Base-by-base conservation (phyloP, 2,113 vertebrate species). In the Gnathonemus longibarbis region DNA sequence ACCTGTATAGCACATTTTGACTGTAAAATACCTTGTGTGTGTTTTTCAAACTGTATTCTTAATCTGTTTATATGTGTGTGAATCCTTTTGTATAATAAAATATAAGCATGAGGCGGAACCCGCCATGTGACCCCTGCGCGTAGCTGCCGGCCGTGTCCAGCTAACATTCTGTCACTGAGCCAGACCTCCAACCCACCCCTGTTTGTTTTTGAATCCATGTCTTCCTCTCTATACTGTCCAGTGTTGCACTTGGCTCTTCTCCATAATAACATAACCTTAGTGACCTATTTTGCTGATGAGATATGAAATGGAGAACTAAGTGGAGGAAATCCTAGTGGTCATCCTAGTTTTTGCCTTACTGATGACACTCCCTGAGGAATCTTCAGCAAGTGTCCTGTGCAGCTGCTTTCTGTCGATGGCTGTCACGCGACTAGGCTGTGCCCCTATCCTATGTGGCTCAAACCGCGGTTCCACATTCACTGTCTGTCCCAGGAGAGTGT, bases 21-120 rank as follows among this genome's bases (percentile, higher is more conserved):
- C 91, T 92, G 93, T 93, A 91, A 92, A 92, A 93, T 91, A 92
- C 91, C 91, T 91, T 95, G 90, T 94, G 85, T 85, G 90, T 91
- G 91, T 93, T 93, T 92, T 89, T 92, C 89, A 91, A 91, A 91
- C 90, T 90, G 88, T 86, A 46, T 90, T 90, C 91, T 91, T 90
- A 66, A 91, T 74, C 70, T 88, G 91, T 94, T 94, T 93, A 31
- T 91, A 89, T 70, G 46, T 70, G 21, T 50, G 24, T 48, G 27
- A 39, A 35, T 88, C 66, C 13, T 88, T 74, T 90, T 87, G 85
- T 87, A 87, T 53, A 87, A 87, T 87, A 87, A 87, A 87, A 87
- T 87, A 6, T 52, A n/a, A 56, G 27, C 48, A 52, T 39, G 50
- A 21, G 6, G 15, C 6, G 21, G 3, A 3, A 19, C 3, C 45